A percentile compares a stretch with the other conserved stretches of the same genome.
These are phyloP conservation scores for Adelges cooleyi DNA, from an alignment of 1,140 invertebrate species.

Conservation along the genomic window DNA sequence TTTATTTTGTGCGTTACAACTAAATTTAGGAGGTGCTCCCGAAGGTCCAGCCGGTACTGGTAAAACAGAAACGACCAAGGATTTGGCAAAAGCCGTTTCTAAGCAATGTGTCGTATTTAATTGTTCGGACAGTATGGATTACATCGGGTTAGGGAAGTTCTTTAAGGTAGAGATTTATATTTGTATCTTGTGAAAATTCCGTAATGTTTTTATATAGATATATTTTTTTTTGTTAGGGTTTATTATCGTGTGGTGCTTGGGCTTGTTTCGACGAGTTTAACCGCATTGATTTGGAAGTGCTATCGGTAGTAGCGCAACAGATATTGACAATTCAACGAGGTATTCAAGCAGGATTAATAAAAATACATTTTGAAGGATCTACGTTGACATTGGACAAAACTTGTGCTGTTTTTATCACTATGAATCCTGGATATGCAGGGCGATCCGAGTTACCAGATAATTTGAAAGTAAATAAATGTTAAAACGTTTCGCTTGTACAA, in stretches of 20 bases:
- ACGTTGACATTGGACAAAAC: constrained; percentile 74
- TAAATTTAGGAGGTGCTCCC: constrained; percentile 72
- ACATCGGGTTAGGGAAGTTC: constrained; percentile 87
- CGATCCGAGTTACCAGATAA: constrained; percentile 86
- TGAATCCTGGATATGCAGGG: constrained; percentile 91
- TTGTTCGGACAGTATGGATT: constrained; percentile 87
- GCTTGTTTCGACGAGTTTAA: constrained; percentile 96
- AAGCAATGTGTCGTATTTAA: constrained; percentile 96
- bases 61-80: constrained; percentile 93
- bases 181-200: not conserved
- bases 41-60: constrained; percentile 92
- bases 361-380: constrained; percentile 80
- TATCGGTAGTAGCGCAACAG: constrained; percentile 87
- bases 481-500: not conserved
- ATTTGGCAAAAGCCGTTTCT: constrained; percentile 89
- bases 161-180: constrained; percentile 55
- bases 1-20: constrained; percentile 76
- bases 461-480: constrained; percentile 72
- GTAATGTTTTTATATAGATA: no score
- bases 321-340: constrained; percentile 62
- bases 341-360: constrained; percentile 61
- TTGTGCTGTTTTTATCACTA: constrained; percentile 90
- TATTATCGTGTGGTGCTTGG: constrained; percentile 92
- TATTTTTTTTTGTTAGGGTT: constrained; percentile 44
- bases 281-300: constrained; percentile 68